Conservation (phyloP, 2,113 vertebrate genomes). For the Salvelinus fontinalis region DNA sequence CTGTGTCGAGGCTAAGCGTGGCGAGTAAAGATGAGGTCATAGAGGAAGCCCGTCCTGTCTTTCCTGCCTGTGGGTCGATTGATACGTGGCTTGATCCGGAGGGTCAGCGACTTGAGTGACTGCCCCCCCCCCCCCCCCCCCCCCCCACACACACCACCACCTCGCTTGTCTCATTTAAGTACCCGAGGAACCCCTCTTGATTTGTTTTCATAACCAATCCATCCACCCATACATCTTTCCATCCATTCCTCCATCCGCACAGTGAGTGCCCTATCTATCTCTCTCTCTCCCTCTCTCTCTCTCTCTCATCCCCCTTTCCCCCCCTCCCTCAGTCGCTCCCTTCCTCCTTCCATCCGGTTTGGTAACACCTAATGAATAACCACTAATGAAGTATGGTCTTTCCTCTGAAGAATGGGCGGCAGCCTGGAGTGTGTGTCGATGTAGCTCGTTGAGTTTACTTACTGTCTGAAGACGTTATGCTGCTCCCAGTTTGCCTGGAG, state of each 20-base stretch:
- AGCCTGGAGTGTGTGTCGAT: not conserved
- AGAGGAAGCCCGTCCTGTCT: not conserved
- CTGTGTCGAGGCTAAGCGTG: not conserved
- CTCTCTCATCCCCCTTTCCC: not conserved
- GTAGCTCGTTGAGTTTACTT: no score
- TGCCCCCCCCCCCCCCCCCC: not conserved
- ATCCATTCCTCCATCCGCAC: not conserved
- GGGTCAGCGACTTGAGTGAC: not conserved
- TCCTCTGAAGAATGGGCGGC: not conserved
- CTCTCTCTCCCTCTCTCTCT: no score
- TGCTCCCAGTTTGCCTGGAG: no score
- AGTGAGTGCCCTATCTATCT: not conserved
- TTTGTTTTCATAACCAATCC: not conserved
- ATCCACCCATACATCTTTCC: not conserved
- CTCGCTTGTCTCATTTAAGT: no score
- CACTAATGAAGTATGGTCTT: not conserved
- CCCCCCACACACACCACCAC: not conserved
- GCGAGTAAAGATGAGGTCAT: not conserved
- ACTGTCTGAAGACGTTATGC: no score
- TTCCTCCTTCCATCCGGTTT: not conserved
- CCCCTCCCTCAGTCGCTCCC: not conserved
- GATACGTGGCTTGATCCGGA: not conserved
- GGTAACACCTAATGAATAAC: not conserved
- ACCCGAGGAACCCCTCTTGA: not conserved
- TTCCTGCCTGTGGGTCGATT: slow-evolving; percentile 1